Conservation (phyloP, 2,113 vertebrate genomes). For the Austrofundulus limnaeus region DNA sequence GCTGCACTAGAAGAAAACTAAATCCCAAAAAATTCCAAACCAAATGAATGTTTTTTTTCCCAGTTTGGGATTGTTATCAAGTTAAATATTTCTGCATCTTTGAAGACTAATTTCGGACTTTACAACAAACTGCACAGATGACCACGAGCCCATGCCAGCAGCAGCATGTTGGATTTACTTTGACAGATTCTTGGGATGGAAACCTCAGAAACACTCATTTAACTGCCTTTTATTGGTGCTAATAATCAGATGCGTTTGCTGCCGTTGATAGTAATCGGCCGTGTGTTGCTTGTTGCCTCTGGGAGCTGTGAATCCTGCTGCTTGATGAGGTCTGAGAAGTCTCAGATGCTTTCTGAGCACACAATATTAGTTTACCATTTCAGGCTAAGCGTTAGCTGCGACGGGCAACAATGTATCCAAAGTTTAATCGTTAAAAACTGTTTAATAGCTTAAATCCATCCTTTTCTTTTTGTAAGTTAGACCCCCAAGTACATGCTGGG, state of each 20-base stretch:
- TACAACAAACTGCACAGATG: constrained; percentile 20
- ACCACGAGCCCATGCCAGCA: constrained; percentile 8
- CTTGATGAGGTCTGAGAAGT: constrained; percentile 31
- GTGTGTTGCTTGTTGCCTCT: constrained; percentile 22
- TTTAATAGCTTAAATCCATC: constrained; percentile 9
- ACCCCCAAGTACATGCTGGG: constrained; percentile 25
- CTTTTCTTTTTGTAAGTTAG: not conserved
- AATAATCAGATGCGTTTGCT: constrained; percentile 33
- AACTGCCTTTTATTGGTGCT: constrained; percentile 69
- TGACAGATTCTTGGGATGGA: constrained; percentile 21
- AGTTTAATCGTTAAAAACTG: not conserved
- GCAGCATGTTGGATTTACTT: constrained; percentile 15
- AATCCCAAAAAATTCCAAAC: constrained; percentile 72
- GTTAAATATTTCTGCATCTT: constrained; percentile 34
- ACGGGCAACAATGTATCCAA: not conserved
- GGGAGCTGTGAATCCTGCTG: constrained; percentile 35
- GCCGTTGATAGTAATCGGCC: constrained; percentile 33
- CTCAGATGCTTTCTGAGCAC: constrained; percentile 17
- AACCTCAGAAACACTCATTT: constrained; percentile 19
- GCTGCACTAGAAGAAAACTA: constrained; percentile 76
- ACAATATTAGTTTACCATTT: constrained; percentile 1
- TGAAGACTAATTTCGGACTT: constrained; percentile 21
- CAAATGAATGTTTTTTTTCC: constrained; percentile 80
- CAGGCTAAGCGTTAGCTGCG: constrained; percentile 1
- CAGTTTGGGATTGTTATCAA: constrained; percentile 58